Percentiles rank a stretch among this genome's conserved stretches.
phyloP scores from a whole-genome alignment of 2,113 vertebrate genomes.

The Nipponia nippon region DNA sequence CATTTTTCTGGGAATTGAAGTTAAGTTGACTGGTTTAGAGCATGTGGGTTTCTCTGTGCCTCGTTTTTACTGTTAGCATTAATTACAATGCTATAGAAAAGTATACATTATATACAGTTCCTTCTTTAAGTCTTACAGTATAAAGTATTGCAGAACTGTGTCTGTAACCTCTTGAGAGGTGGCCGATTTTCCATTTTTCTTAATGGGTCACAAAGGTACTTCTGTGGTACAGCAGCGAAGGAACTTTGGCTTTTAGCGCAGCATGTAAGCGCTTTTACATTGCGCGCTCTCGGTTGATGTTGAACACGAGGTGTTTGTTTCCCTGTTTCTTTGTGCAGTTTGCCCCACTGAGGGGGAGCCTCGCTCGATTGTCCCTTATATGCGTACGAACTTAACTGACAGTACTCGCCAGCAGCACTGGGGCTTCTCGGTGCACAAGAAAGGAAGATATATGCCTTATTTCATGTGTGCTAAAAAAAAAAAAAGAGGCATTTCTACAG shows the following conservation, averaged over 20 bases:
- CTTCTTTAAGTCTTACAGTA: neutral
- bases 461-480: neutral
- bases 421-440: neutral
- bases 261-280: neutral
- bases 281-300: neutral
- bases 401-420: neutral
- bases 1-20: neutral
- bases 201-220: neutral
- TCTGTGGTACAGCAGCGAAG: neutral
- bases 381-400: neutral
- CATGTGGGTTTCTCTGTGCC: neutral
- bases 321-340: neutral
- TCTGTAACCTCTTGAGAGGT: neutral
- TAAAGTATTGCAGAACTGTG: neutral
- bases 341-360: neutral
- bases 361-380: neutral
- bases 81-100: neutral
- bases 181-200: neutral
- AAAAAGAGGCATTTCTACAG: neutral
- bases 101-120: neutral
- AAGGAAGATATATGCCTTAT: neutral
- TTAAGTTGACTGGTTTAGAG: neutral
- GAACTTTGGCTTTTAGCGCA: neutral
- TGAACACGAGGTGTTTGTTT: neutral
- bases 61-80: neutral